These are phyloP conservation scores for Hoplodrina blanda DNA, from an alignment of 2,888 invertebrate genomes.

Conservation along the genomic window DNA sequence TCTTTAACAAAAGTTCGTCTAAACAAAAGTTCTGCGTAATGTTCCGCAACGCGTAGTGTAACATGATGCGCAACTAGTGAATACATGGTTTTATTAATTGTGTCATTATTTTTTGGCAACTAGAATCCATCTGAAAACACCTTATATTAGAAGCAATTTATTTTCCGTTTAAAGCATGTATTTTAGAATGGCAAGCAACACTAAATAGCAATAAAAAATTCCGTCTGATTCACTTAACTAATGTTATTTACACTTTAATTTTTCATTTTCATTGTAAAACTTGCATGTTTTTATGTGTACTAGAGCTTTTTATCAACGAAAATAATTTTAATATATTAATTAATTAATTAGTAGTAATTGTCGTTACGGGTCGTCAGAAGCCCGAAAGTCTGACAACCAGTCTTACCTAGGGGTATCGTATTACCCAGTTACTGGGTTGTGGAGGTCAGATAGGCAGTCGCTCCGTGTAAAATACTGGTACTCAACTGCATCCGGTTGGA, in stretches of 20 bases:
- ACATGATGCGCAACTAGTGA: neutral
- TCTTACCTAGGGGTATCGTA: too few species aligned
- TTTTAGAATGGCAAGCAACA: neutral
- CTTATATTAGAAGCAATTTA: neutral
- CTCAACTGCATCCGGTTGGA: too few species aligned
- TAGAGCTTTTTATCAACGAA: slow-evolving; percentile 8
- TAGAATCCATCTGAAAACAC: neutral
- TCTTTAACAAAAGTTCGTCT: neutral
- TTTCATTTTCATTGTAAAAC: slow-evolving; percentile 12
- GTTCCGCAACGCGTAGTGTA: neutral
- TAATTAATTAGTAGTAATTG: neutral
- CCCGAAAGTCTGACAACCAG: too few species aligned
- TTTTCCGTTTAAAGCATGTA: slow-evolving; percentile 13
- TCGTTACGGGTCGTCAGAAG: too few species aligned
- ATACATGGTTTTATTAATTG: too few species aligned
- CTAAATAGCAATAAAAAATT: neutral
- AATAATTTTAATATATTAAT: neutral
- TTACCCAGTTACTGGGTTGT: too few species aligned
- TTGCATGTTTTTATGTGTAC: slow-evolving; percentile 26
- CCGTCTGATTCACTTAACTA: neutral
- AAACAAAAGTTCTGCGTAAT: neutral
- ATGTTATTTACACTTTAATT: neutral
- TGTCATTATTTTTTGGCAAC: neutral
- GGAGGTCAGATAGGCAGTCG: too few species aligned
- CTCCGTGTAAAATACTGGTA: too few species aligned